Conservation (phyloP, 2,113 vertebrate species). For the Sinocyclocheilus rhinocerous region DNA sequence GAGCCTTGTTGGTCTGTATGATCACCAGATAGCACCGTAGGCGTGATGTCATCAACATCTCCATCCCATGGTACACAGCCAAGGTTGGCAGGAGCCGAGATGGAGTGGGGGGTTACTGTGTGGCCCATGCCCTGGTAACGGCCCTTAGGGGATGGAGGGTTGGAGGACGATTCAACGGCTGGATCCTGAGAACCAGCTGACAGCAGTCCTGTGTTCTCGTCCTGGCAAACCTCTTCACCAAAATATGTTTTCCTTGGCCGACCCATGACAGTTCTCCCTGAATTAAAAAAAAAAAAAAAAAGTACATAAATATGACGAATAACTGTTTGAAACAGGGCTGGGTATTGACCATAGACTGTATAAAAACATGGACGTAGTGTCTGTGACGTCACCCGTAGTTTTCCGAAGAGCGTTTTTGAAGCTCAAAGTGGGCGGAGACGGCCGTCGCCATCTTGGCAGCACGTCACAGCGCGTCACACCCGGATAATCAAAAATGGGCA, state of each 20-base stretch:
- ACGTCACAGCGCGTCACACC: too few relatives aligned
- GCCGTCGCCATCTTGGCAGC: too few relatives aligned
- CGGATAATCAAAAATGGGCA: too few relatives aligned
- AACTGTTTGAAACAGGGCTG: neutral
- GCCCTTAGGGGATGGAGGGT: constrained; percentile 85
- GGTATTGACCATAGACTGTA: neutral
- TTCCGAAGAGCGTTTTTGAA: too few relatives aligned
- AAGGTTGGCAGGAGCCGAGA: constrained; percentile 74
- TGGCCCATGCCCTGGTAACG: constrained; percentile 92
- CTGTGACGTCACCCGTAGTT: too few relatives aligned
- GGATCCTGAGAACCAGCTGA: constrained; percentile 86
- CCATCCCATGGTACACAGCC: constrained; percentile 67
- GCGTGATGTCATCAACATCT: constrained; percentile 62
- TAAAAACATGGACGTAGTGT: too few relatives aligned
- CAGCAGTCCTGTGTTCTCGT: constrained; percentile 90
- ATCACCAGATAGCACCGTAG: constrained; percentile 59
- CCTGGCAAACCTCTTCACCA: constrained; percentile 82
- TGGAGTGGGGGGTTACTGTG: constrained; percentile 84
- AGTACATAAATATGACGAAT: neutral
- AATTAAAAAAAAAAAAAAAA: neutral
- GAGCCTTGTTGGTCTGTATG: constrained; percentile 65
- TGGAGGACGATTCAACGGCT: constrained; percentile 78
- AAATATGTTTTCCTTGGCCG: constrained; percentile 89
- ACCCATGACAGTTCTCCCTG: constrained; percentile 92
- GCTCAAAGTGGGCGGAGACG: too few relatives aligned